phyloP scores from a whole-genome alignment of 1,140 invertebrate species.

The Atta texana region DNA sequence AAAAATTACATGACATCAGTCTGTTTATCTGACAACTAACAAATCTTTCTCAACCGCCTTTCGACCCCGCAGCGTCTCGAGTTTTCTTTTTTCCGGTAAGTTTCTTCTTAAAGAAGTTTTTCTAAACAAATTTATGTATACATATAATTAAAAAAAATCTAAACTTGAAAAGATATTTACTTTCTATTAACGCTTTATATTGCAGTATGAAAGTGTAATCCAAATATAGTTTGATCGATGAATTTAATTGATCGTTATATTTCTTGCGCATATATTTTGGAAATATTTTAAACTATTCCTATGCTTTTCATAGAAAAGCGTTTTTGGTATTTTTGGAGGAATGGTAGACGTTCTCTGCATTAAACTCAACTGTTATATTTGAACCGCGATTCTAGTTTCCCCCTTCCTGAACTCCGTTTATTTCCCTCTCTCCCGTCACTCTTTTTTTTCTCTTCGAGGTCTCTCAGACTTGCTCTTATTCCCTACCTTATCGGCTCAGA shows the following conservation, averaged over 20 bases:
- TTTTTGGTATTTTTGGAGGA: conserved; percentile 51
- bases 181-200: background rate
- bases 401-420: conserved; percentile 24
- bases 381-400: conserved; percentile 61
- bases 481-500: conserved; percentile 83
- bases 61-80: background rate
- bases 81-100: background rate
- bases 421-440: conserved; percentile 8
- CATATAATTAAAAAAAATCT: background rate
- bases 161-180: background rate
- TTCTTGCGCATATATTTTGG: background rate
- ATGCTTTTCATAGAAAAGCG: conserved; percentile 7
- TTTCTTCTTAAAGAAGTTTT: background rate
- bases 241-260: background rate
- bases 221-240: background rate
- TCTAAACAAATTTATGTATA: conserved; percentile 8
- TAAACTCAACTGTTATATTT: conserved; percentile 71
- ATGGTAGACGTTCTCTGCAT: conserved; percentile 67
- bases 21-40: background rate
- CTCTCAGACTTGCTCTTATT: conserved; percentile 77
- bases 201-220: background rate
- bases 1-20: background rate
- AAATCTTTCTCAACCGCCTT: background rate
- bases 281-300: conserved; percentile 30
- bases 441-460: conserved; percentile 63